Evolutionary conservation across 37 sponge, comb jelly and placozoan species (phyloP).

Genomic region (Petrosia ficiformis): DNA sequence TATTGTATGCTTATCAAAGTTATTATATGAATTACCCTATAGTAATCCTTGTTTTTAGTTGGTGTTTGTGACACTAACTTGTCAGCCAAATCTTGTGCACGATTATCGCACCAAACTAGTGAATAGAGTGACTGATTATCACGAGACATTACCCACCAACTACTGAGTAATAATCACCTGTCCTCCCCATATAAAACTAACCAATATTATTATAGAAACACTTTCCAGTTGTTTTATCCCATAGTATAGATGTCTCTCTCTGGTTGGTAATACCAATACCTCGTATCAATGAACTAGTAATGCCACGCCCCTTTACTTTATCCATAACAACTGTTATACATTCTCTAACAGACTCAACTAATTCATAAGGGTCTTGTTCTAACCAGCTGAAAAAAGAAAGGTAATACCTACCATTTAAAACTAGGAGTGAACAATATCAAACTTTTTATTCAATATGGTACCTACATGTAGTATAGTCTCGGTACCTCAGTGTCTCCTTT

Average conservation of each 20-base stretch:
- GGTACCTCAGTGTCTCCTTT: too few relatives aligned
- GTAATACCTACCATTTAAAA: too few relatives aligned
- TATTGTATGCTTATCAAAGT: too few relatives aligned
- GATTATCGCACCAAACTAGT: conserved; percentile 73
- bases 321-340: conserved; percentile 45
- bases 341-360: conserved; percentile 39
- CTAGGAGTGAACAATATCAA: too few relatives aligned
- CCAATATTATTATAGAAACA: conserved; percentile 82
- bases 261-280: conserved; percentile 96
- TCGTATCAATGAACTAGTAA: background rate
- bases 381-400: conserved; percentile 62
- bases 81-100: conserved; percentile 52
- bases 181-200: conserved; percentile 19
- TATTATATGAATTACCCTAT: too few relatives aligned
- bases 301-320: background rate
- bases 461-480: too few relatives aligned
- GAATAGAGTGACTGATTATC: background rate
- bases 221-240: conserved; percentile 88
- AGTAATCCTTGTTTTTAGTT: conserved; percentile 44
- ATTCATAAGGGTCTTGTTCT: conserved; percentile 63
- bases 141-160: background rate
- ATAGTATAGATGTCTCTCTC: conserved; percentile 94
- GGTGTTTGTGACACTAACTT: conserved; percentile 24
- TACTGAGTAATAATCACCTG: too few relatives aligned
- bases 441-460: too few relatives aligned